These are phyloP conservation scores for Otus scops DNA, from an alignment of 2,797 vertebrate species.

Conservation along the genomic window DNA sequence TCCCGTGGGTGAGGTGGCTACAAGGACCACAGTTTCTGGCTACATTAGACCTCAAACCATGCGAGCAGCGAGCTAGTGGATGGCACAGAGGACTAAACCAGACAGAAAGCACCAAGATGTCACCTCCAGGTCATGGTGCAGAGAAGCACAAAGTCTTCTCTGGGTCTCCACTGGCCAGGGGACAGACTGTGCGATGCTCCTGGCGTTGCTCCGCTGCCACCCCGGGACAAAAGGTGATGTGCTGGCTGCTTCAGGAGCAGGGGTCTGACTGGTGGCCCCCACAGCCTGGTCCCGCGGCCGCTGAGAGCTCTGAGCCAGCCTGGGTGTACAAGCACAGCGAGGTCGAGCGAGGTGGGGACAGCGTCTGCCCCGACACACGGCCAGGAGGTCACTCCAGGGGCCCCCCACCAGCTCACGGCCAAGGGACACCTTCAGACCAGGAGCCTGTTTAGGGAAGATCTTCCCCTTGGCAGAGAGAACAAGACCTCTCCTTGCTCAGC, in stretches of 20 bases:
- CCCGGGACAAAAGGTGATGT: rapidly evolving
- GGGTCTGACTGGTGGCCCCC: not conserved
- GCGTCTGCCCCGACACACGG: not conserved
- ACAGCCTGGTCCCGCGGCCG: rapidly evolving
- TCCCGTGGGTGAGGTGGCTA: not conserved
- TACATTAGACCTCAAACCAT: not conserved
- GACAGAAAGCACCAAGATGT: not conserved
- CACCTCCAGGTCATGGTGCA: not conserved
- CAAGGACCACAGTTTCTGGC: rapidly evolving
- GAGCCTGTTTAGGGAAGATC: not conserved
- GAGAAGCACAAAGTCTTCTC: not conserved
- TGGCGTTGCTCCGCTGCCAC: rapidly evolving
- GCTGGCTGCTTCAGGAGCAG: not conserved
- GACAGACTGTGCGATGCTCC: rapidly evolving
- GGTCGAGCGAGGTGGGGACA: not conserved
- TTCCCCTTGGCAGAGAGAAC: not conserved
- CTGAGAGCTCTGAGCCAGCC: not conserved
- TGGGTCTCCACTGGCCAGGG: not conserved
- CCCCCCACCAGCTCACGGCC: rapidly evolving
- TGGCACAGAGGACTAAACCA: rapidly evolving
- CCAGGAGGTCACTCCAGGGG: not conserved
- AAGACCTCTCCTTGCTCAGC: not conserved
- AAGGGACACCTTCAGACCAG: not conserved
- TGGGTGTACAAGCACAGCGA: rapidly evolving
- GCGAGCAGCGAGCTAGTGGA: not conserved